A percentile compares a stretch with the other conserved stretches of the same genome.
Conservation (phyloP, 1,140 invertebrate species). For the Camponotus floridanus region DNA sequence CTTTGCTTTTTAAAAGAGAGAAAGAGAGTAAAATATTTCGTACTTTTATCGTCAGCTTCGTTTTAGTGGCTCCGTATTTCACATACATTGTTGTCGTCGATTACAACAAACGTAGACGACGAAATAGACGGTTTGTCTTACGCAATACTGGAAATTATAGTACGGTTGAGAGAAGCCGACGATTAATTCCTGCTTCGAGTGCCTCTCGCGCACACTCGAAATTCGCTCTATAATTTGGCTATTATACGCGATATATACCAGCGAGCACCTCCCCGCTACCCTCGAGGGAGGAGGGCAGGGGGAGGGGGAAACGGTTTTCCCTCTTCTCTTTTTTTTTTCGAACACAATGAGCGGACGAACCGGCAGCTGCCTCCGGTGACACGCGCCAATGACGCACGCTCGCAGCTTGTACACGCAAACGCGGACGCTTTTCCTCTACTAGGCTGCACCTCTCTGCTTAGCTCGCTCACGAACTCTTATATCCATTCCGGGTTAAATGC, state of each 20-base stretch:
- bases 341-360: constrained; percentile 69
- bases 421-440: constrained; percentile 42
- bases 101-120: not conserved
- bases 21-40: not conserved
- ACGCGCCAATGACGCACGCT: constrained; percentile 70
- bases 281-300: constrained; percentile 23
- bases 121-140: constrained; percentile 29
- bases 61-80: not conserved
- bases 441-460: not conserved
- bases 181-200: constrained; percentile 19
- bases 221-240: constrained; percentile 76
- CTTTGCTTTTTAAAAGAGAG: no score
- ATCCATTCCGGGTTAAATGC: constrained; percentile 12
- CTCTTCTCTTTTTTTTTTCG: constrained; percentile 68
- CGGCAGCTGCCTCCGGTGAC: constrained; percentile 71
- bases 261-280: constrained; percentile 21
- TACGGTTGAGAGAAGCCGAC: constrained; percentile 5
- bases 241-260: constrained; percentile 73
- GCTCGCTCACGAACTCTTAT: constrained; percentile 18
- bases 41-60: not conserved
- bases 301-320: constrained; percentile 63
- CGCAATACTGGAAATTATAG: constrained; percentile 44
- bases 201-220: constrained; percentile 47
- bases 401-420: constrained; percentile 62
- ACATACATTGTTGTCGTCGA: not conserved